Evolutionary conservation across 1,140 invertebrate species (phyloP), one percentile per base, ranked within the genome.

Genomic region (Pseudomyrmex concolor): DNA sequence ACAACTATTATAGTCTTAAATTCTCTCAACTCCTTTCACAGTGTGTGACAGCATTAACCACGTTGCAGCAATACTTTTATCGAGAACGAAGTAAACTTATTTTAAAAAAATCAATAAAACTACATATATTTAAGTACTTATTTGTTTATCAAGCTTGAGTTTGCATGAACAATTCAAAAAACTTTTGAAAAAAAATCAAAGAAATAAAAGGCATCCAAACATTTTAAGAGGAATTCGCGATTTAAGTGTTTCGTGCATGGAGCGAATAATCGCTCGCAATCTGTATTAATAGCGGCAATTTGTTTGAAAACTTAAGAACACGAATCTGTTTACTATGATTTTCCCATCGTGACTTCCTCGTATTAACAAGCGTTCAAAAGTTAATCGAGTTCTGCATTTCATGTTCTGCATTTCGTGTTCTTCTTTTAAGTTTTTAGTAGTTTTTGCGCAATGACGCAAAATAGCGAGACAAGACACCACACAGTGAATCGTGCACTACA

Each of bases 201-300:
- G 48, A 45, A 45, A 77, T 22, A 43, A 17, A 9, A 45, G 55
- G 5, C 34, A 34, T 34, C 50, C 25, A 43, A 57, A 10, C 19
- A 60, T 60, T 19, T 19, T 12, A 25, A 19, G 8, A 34, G 34
- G 34, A 60, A 22, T 60, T 60, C 19, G 57, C 17, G 57, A 60
- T 25, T 10, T 60, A 55, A 55, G 9, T 45, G 50, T 67, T 77
- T 34, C 34, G 34, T 77, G 74, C 74, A 68, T 51, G 63, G 13
- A 12, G 63, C 34, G 10, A 77, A 77, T 77, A 68, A 77, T 77
- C 55, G 50, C 63, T 68, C 5, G 50, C 43, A 77, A 77, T 77
- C 66, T 67, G 25, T 77, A 77, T 77, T 77, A 77, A 77, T 77
- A 77, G 60, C 74, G 2, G 74, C 17, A 77, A 77, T 77, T 67